Conservation (phyloP, 2,888 invertebrate genomes). For the Trichogramma dendrolimi region DNA sequence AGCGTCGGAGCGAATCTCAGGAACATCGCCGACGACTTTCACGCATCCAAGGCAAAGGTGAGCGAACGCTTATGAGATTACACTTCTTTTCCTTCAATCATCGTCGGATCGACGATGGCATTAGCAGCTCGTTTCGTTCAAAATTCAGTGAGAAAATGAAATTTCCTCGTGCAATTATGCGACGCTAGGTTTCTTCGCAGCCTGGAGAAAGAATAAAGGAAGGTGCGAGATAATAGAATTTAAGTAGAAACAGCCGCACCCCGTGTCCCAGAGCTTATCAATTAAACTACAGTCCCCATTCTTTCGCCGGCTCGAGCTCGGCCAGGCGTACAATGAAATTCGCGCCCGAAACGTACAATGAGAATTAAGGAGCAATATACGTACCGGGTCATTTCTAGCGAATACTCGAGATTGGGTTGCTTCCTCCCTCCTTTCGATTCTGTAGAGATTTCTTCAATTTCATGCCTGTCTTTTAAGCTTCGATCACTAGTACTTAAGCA, state of each 20-base stretch:
- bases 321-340: conserved; percentile 6
- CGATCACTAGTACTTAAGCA: conserved; percentile 48
- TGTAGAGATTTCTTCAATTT: conserved; percentile 46
- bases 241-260: conserved; percentile 22
- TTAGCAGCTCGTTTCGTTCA: too few species aligned
- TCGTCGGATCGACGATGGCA: too few species aligned
- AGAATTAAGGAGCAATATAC: not conserved
- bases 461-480: conserved; percentile 44
- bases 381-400: conserved; percentile 23
- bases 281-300: conserved; percentile 18
- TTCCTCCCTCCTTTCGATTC: conserved; percentile 6
- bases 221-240: conserved; percentile 6
- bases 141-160: too few species aligned
- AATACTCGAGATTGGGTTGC: conserved; percentile 23
- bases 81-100: too few species aligned
- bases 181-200: too few species aligned
- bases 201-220: not conserved
- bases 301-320: not conserved
- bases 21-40: conserved; percentile 50
- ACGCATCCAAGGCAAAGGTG: conserved; percentile 49
- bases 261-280: conserved; percentile 25
- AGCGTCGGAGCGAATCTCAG: conserved; percentile 48
- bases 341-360: not conserved
- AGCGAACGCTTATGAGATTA: conserved; percentile 10
- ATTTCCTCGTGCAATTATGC: too few species aligned